phyloP scores from a whole-genome alignment of 2,888 invertebrate genomes.

The Torymus tubicola region DNA sequence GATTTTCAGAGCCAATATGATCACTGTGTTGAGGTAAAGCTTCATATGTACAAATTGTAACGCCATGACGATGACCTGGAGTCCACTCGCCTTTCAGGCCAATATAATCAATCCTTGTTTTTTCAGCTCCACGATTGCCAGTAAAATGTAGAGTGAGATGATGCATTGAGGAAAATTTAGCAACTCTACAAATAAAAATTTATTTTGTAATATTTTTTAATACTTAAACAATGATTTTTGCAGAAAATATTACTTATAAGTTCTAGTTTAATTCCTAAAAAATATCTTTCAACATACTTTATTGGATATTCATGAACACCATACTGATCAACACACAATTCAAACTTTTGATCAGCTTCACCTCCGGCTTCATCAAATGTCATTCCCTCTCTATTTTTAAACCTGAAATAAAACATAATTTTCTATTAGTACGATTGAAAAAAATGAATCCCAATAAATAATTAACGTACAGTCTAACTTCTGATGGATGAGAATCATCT shows the following conservation, averaged over 20 bases:
- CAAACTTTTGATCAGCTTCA: slow-evolving; percentile 92
- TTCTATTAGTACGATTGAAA: slow-evolving; percentile 10
- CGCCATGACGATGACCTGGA: slow-evolving; percentile 90
- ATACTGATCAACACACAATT: slow-evolving; percentile 86
- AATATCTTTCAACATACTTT: slow-evolving; percentile 80
- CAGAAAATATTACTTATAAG: background rate
- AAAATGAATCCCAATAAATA: slow-evolving; percentile 16
- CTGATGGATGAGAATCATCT: slow-evolving; percentile 89
- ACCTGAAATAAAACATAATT: slow-evolving; percentile 78
- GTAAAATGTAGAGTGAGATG: slow-evolving; percentile 95
- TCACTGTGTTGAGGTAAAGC: slow-evolving; percentile 89
- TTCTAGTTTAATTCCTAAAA: slow-evolving; percentile 5
- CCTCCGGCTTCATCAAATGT: slow-evolving; percentile 91
- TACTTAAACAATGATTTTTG: background rate
- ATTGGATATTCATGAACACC: slow-evolving; percentile 92
- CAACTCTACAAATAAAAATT: slow-evolving; percentile 82
- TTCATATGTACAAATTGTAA: slow-evolving; percentile 95
- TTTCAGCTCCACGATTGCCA: slow-evolving; percentile 90
- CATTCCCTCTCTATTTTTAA: slow-evolving; percentile 95
- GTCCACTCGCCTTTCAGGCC: slow-evolving; percentile 96
- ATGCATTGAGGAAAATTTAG: slow-evolving; percentile 92
- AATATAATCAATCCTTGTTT: slow-evolving; percentile 93
- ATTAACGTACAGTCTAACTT: slow-evolving; percentile 89
- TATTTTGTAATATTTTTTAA: background rate
- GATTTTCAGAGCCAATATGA: slow-evolving; percentile 80